Base-by-base conservation (phyloP, 2,113 vertebrate species). In the Ramphastos sulfuratus region DNA sequence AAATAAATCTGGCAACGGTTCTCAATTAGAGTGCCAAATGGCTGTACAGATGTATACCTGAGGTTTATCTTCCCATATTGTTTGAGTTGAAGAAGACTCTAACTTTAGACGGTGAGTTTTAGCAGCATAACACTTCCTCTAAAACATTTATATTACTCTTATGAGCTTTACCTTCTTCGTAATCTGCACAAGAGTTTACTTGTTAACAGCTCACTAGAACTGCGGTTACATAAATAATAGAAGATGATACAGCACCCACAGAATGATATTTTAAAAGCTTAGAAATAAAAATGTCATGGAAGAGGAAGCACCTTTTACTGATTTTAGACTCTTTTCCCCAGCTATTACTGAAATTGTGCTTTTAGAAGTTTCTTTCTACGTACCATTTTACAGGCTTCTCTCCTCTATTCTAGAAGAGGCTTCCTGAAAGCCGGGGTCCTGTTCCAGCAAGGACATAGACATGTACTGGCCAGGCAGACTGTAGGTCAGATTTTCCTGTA, bases 211-310 rank as follows among this genome's bases (percentile, higher is more conserved):
- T 86, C 31, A 55, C 63, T 69, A 82, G 39, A 89, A 85, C 63
- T 74, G 66, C 80, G 39, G 27, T 87, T 92, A 82, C 20, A 73
- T 73, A 95, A 96, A 76, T 87, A 94, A 93, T 15, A 35, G 61
- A 61, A 63, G 39, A 72, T 23, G 1, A 69, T 70, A 75, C 37
- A 66, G 74, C 55, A 82, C 24, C 24, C 23, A 66, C 59, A 76
- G 25, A 8, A 85, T 60, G 37, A 42, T 79, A 75, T 85, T 90
- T 79, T 90, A 56, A 94, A 95, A 92, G 70, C 74, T 59, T 70
- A 76, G 74, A 89, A 82, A 93, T 93, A 89, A 95, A 95, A 93
- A 70, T 79, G n/a, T 85, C 30, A 39, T 59, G 30, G 35, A 82
- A 92, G 77, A 87, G 33, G 70, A 95, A 94, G 55, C 17, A 84